Percentiles rank a stretch among this genome's conserved stretches.
Conservation (phyloP, 2,113 vertebrate genomes). For the Mobula hypostoma region DNA sequence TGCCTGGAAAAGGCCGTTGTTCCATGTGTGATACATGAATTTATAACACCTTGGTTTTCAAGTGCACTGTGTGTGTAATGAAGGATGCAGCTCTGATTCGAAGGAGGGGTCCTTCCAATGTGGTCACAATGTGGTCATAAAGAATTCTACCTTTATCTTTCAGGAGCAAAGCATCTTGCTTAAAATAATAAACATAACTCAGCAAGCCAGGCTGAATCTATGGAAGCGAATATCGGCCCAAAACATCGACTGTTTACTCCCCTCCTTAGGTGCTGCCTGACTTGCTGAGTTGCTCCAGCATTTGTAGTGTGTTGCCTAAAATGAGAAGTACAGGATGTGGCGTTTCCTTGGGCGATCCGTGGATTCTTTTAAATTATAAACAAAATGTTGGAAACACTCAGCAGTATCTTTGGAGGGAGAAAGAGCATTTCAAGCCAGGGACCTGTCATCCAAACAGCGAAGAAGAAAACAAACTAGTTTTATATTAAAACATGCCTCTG, state of each 20-base stretch:
- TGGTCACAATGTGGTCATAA: not conserved
- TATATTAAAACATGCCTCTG: not conserved
- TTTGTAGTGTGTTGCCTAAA: no score
- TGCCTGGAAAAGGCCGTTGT: not conserved
- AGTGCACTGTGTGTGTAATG: not conserved
- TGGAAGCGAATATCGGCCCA: no score
- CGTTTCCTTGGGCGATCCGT: not conserved
- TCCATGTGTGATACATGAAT: not conserved
- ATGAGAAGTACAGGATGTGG: not conserved
- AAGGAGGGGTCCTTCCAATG: not conserved
- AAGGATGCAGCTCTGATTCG: not conserved
- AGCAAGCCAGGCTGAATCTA: no score
- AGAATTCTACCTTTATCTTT: not conserved
- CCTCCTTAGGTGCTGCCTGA: no score
- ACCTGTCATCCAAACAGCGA: not conserved
- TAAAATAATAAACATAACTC: no score
- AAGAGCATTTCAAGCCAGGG: not conserved
- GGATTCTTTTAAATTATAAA: no score
- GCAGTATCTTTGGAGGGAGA: no score
- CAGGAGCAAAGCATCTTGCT: not conserved
- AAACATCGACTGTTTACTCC: no score
- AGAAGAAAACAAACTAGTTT: no score
- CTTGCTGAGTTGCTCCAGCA: no score
- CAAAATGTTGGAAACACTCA: no score
- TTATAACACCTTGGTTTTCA: not conserved